Evolutionary conservation across 2,797 vertebrate genomes (phyloP).

Genomic region (Mormyrops boulengeri): DNA sequence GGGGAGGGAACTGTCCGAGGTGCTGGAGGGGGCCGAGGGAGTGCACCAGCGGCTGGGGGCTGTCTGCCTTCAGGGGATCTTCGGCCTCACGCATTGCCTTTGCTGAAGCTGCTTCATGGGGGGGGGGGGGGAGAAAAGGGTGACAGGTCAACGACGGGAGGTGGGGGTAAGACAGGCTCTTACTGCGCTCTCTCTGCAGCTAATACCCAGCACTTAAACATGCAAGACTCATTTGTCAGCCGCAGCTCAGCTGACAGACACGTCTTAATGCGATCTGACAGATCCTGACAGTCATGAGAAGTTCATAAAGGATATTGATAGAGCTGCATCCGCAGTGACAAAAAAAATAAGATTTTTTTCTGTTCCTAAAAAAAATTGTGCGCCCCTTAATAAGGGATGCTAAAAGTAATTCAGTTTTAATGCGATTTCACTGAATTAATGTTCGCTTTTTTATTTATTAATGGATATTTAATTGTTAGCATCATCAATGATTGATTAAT

Average conservation of each 20-base stretch:
- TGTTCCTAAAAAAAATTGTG: neutral
- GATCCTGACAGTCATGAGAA: neutral
- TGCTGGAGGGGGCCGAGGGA: slow-evolving; percentile 81
- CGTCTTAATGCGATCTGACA: neutral
- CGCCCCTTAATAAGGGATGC: neutral
- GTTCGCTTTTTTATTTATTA: neutral
- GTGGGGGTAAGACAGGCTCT: neutral
- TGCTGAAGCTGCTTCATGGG: slow-evolving; percentile 52
- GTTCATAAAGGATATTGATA: neutral
- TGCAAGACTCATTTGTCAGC: neutral
- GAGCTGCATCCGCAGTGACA: neutral
- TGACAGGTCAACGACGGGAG: neutral
- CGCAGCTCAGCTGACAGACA: neutral
- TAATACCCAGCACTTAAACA: neutral
- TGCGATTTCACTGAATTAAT: neutral
- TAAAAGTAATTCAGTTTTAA: neutral
- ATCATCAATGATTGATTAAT: neutral
- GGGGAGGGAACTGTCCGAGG: slow-evolving; percentile 94
- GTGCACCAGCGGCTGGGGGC: slow-evolving; percentile 42
- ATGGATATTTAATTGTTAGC: slow-evolving; percentile 2
- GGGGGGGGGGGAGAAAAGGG: neutral
- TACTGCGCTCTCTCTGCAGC: neutral
- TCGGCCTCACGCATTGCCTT: slow-evolving; percentile 78
- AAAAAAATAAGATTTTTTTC: neutral
- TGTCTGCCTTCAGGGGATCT: slow-evolving; percentile 80